Conservation (phyloP, 2,888 invertebrate genomes). For the Dicyrtoma fusca region DNA sequence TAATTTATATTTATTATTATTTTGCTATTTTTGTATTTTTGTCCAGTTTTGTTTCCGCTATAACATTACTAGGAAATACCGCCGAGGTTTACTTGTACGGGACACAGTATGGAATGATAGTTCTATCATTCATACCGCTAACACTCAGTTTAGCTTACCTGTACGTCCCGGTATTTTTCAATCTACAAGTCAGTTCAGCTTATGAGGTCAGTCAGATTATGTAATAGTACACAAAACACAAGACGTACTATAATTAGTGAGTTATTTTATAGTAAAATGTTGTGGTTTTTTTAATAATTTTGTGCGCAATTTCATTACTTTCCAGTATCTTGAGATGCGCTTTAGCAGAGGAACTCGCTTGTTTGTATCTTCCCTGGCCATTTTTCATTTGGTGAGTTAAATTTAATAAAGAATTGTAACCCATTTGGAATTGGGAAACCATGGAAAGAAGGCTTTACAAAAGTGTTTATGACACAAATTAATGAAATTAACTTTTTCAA, state of each 20-base stretch:
- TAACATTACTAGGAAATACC: constrained; percentile 86
- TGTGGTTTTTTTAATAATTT: not conserved
- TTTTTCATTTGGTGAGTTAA: constrained; percentile 62
- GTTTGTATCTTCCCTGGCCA: constrained; percentile 60
- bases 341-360: constrained; percentile 60
- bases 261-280: constrained; percentile 6
- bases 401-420: too few relatives aligned
- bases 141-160: constrained; percentile 61
- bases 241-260: too few relatives aligned
- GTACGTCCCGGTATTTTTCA: constrained; percentile 62
- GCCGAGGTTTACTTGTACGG: constrained; percentile 89
- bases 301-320: constrained; percentile 10
- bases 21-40: constrained; percentile 25
- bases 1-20: too few relatives aligned
- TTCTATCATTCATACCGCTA: constrained; percentile 58
- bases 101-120: constrained; percentile 71
- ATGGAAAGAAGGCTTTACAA: too few relatives aligned
- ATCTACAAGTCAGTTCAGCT: constrained; percentile 60
- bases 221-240: too few relatives aligned
- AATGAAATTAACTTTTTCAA: too few relatives aligned
- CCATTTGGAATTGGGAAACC: too few relatives aligned
- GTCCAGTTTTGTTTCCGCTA: constrained; percentile 82
- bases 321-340: constrained; percentile 62
- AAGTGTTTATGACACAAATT: too few relatives aligned
- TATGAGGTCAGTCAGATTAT: constrained; percentile 59